Percentiles rank a stretch among this genome's conserved stretches.
phyloP scores from a whole-genome alignment of 2,888 invertebrate species.

The Tipula vernalis region DNA sequence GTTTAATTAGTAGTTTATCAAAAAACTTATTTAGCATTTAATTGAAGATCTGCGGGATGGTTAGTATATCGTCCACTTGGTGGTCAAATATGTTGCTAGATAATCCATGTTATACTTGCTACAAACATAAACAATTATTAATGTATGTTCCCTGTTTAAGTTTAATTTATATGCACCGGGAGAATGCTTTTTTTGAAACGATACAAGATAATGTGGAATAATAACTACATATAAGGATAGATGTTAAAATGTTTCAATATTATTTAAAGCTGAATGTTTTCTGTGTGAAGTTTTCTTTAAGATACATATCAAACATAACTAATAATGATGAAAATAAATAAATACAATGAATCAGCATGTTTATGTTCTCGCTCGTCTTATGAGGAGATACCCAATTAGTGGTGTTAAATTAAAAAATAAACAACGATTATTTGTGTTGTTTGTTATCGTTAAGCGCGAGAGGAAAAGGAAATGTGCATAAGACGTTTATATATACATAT shows the following conservation, averaged over 20 bases:
- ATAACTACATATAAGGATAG: background rate
- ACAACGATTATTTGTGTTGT: conserved; percentile 8
- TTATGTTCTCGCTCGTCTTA: conserved; percentile 7
- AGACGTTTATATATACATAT: background rate
- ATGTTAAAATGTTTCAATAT: background rate
- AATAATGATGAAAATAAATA: conserved; percentile 4
- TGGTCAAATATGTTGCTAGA: background rate
- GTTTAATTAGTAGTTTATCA: background rate
- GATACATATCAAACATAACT: background rate
- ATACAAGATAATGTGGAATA: background rate
- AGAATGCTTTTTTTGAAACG: background rate
- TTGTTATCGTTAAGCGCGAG: background rate
- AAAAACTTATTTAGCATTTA: background rate
- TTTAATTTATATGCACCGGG: background rate
- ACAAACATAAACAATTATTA: background rate
- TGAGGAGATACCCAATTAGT: conserved; percentile 8
- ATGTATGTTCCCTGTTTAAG: background rate
- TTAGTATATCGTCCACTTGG: background rate
- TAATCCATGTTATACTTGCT: background rate
- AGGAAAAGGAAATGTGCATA: background rate
- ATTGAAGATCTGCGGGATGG: background rate
- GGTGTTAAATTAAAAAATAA: conserved; percentile 11
- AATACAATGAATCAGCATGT: conserved; percentile 11
- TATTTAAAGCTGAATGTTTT: background rate
- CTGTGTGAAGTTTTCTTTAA: background rate